phyloP scores from a whole-genome alignment of 2,888 invertebrate species.

The Prenolepis imparis region DNA sequence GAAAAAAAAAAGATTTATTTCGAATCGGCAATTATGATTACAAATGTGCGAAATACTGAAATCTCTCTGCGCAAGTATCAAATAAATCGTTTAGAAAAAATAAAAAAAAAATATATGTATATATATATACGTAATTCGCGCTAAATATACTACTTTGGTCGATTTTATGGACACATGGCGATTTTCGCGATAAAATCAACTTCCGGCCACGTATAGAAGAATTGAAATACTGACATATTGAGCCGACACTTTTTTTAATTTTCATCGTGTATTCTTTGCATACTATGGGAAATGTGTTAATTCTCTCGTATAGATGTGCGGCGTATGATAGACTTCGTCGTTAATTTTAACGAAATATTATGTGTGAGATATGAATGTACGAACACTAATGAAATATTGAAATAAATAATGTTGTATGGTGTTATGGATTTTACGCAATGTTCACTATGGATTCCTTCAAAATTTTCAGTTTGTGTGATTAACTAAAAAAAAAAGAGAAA shows the following conservation, averaged over 20 bases:
- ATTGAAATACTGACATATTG: not conserved
- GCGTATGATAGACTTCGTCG: constrained; percentile 27
- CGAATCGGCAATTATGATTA: constrained; percentile 2
- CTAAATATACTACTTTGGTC: not conserved
- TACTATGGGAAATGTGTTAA: constrained; percentile 1
- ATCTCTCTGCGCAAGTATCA: not conserved
- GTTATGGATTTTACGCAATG: constrained; percentile 37
- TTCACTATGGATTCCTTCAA: constrained; percentile 19
- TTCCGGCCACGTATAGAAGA: constrained; percentile 32
- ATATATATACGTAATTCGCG: not conserved
- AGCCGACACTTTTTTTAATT: constrained; percentile 16
- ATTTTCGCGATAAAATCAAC: constrained; percentile 18
- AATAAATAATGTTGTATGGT: constrained; percentile 45
- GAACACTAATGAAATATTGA: constrained; percentile 36
- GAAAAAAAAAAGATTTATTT: constrained; percentile 17
- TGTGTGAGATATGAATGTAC: constrained; percentile 42
- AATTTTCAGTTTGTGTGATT: constrained; percentile 53
- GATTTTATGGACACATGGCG: constrained; percentile 13
- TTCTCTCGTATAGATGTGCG: constrained; percentile 2
- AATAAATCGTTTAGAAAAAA: not conserved
- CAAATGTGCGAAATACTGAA: constrained; percentile 7
- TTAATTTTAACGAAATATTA: constrained; percentile 41
- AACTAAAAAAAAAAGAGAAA: constrained; percentile 47
- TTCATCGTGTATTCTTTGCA: constrained; percentile 11
- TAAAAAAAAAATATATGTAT: too few species aligned